These are phyloP conservation scores for Nephila pilipes DNA, from an alignment of 1,140 invertebrate genomes.

Conservation along the genomic window DNA sequence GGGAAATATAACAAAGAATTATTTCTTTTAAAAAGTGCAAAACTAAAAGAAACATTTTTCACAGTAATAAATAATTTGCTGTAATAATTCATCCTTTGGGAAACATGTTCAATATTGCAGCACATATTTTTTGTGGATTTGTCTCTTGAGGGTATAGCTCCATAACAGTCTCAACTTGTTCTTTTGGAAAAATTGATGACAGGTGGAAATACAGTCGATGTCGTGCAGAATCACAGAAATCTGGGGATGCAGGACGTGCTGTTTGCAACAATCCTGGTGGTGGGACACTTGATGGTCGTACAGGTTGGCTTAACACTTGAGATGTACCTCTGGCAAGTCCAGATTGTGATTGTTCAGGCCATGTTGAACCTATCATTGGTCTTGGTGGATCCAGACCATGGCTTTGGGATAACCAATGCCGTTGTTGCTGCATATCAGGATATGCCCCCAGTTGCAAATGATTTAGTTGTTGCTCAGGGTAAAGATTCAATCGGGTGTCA, in stretches of 20 bases:
- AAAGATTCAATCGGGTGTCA: constrained; percentile 80
- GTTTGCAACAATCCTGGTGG: constrained; percentile 73
- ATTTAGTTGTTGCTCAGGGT: constrained; percentile 65
- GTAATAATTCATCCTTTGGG: constrained; percentile 49
- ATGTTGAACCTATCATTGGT: constrained; percentile 69
- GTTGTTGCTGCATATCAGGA: constrained; percentile 39
- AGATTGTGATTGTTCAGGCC: constrained; percentile 54
- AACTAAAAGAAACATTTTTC: neutral
- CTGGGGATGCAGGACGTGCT: constrained; percentile 78
- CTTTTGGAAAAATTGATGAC: constrained; percentile 92
- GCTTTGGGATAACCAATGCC: constrained; percentile 68
- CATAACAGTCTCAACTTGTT: constrained; percentile 92
- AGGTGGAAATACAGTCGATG: constrained; percentile 88
- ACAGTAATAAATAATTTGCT: neutral
- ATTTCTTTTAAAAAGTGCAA: constrained; percentile 1
- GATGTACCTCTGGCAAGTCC: constrained; percentile 60
- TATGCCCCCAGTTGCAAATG: constrained; percentile 33
- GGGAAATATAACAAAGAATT: neutral
- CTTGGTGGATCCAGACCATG: constrained; percentile 68
- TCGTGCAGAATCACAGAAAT: constrained; percentile 77
- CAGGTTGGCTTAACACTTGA: constrained; percentile 74
- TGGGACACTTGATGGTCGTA: constrained; percentile 78
- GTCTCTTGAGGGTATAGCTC: constrained; percentile 91
- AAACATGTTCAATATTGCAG: constrained; percentile 84
- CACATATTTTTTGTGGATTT: constrained; percentile 93